Evolutionary conservation across 2,888 invertebrate genomes (phyloP).

Genomic region (Pimpla rufipes): DNA sequence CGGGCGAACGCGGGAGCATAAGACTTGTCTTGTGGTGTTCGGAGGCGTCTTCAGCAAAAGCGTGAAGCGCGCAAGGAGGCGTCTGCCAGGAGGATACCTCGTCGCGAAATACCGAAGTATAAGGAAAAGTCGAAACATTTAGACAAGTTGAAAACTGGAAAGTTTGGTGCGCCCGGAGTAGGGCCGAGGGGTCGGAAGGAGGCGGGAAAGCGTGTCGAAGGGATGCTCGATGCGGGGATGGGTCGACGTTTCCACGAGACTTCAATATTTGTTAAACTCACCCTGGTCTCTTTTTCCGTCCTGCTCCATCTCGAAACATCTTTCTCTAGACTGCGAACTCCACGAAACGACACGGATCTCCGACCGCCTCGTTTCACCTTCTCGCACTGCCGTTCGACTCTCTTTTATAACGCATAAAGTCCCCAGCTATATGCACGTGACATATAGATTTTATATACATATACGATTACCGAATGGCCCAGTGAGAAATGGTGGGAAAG

Average conservation of each 20-base stretch:
- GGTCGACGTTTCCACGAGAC: conserved; percentile 76
- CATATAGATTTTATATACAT: conserved; percentile 79
- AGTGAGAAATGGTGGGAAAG: conserved; percentile 43
- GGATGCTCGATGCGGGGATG: conserved; percentile 55
- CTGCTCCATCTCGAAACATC: conserved; percentile 15
- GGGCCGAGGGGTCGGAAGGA: conserved; percentile 13
- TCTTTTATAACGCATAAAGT: conserved; percentile 81
- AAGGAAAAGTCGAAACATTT: conserved; percentile 79
- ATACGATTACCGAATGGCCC: conserved; percentile 77
- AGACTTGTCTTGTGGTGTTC: conserved; percentile 36
- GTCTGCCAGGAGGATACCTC: conserved; percentile 52
- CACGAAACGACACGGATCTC: conserved; percentile 53
- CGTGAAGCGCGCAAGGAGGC: conserved; percentile 49
- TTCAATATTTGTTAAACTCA: conserved; percentile 81
- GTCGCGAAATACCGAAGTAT: conserved; percentile 74
- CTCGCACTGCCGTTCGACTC: conserved; percentile 60
- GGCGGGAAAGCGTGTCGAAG: conserved; percentile 56
- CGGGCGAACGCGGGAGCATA: conserved; percentile 1
- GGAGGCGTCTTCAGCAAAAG: conserved; percentile 66
- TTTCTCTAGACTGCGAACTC: conserved; percentile 32
- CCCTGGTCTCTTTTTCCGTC: conserved; percentile 55
- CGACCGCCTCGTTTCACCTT: conserved; percentile 61
- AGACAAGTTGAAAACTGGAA: conserved; percentile 80
- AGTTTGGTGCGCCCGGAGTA: conserved; percentile 71
- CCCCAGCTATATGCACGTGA: conserved; percentile 73